Evolutionary conservation across 2,797 vertebrate species (phyloP).

Genomic region (Rhinogobio ventralis): DNA sequence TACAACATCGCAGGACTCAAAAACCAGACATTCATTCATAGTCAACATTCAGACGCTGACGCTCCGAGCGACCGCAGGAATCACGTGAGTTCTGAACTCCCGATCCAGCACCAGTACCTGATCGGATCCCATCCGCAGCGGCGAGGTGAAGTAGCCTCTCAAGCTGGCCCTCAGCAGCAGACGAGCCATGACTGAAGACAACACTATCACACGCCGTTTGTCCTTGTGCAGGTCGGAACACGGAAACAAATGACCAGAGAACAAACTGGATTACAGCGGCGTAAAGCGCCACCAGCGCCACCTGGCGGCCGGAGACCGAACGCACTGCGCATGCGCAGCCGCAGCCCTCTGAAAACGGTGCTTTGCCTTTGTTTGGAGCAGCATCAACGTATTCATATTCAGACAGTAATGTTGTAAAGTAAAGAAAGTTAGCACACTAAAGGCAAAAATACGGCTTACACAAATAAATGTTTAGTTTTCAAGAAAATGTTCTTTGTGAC

Average conservation of each 20-base stretch:
- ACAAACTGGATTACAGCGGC: not conserved
- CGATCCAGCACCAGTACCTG: constrained; percentile 71
- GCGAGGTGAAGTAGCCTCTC: constrained; percentile 67
- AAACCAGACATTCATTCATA: not conserved
- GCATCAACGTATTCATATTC: not conserved
- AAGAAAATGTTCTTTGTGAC: not conserved
- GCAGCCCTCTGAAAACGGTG: not conserved
- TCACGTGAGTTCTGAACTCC: not conserved
- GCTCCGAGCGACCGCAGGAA: not conserved
- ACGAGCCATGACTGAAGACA: constrained; percentile 66
- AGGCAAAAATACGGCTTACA: not conserved
- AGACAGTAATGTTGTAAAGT: not conserved
- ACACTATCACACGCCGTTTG: not conserved
- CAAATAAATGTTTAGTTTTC: not conserved
- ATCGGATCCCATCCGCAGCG: constrained; percentile 77
- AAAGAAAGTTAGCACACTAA: not conserved
- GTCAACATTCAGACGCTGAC: not conserved
- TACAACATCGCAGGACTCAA: too few relatives aligned
- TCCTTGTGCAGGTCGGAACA: constrained; percentile 42
- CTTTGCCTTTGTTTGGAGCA: not conserved
- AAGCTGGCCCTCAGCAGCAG: constrained; percentile 66
- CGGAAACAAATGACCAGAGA: constrained; percentile 63
- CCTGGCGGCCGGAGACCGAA: constrained; percentile 18
- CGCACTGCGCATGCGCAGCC: not conserved
- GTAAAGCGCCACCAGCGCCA: constrained; percentile 45